Evolutionary conservation across 2,888 invertebrate species (phyloP), one percentile per base, ranked within the genome.

Genomic region (Napeogenes sylphis): DNA sequence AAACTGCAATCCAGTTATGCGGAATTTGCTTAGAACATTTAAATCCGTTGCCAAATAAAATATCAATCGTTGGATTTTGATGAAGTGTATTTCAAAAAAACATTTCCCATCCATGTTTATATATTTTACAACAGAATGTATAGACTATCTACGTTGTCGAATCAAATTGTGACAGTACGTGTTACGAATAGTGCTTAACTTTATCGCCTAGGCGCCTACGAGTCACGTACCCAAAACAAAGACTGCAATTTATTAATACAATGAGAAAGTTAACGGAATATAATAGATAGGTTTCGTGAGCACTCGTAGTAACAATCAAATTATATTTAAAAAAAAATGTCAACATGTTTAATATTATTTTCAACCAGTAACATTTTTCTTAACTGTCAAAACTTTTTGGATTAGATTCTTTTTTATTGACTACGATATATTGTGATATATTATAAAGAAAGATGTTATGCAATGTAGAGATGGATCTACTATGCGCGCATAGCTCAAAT

Each of bases 221-320:
- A 71, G 76, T 81, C 87, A 84, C 86, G 86, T 82, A 62, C 73
- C 46, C 56, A 62, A 67, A 77, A 79, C 68, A 70, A 68, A 69
- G 58, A 63, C 54, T 62, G 60, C 64, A 59, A 58, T 68, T 65
- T 68, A 72, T 70, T 65, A 65, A 62, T 65, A 63, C 61, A 65
- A 65, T 63, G 64, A 63, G 68, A 67, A 68, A 72, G 63, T 63
- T 69, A 70, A 67, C 67, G 70, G 8, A 57, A 55, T 60, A 54
- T 33, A 53, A 32, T 30, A 30, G 51, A 51, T 30, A 42, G 21
- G 21, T 21, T 21, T 21, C 21, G 21, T 21, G 21, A 21, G 21
- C 21, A 21, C 21, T 21, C 21, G 21, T 21, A 12, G 3, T 42
- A 30, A 51, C 10, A 47, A 14, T 47, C 21, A 21, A 21, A 21